Base-by-base conservation (phyloP, 2,797 vertebrate species). In the Phoeniculus purpureus region DNA sequence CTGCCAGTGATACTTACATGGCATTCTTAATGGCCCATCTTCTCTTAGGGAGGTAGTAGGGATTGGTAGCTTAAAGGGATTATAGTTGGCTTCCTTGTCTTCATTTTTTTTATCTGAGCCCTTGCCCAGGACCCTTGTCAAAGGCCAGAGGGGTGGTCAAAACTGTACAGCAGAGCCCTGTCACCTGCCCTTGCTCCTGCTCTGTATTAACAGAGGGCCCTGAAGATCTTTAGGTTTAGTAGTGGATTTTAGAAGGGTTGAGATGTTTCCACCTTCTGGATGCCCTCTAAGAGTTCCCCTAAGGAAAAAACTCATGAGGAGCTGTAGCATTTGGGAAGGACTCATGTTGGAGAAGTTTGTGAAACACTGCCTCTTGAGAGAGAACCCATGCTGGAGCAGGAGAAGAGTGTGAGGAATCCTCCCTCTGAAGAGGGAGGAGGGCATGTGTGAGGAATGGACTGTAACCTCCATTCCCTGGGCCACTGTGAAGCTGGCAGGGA, bases 1-100 rank as follows among this genome's bases (percentile, higher is more conserved):
- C 64, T 90, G 37, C 47, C 91, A 70, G 66, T 90, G 88, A 73
- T 93, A 95, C 94, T 95, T 94, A 93, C 85, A 73, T 90, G 84
- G 62, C 60, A 78, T 89, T 96, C 90, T 90, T 92, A 95, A 85
- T 87, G 59, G 18, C 31, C 43, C 3, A 4, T 14, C 60, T 92
- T 87, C 64, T 87, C 45, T 77, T 48, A 78, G 85, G 87, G 82
- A 91, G 82, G 76, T 59, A 47, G 50, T 10, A 79, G 72, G 75
- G 88, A 95, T 90, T 81, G 22, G 70, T 75, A 77, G 59, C 91
- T 91, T 73, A 59, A 70, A 86, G 59, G 52, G 15, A 76, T 85
- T 86, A 67, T 82, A 86, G 58, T 58, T 87, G 60, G 13, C 56
- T 87, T 93, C 73, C 60, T 92, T 82, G 76, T 87, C 76, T 87